Evolutionary conservation across 2,888 invertebrate species (phyloP), one percentile per base, ranked within the genome.

Genomic region (Drosophila birchii): DNA sequence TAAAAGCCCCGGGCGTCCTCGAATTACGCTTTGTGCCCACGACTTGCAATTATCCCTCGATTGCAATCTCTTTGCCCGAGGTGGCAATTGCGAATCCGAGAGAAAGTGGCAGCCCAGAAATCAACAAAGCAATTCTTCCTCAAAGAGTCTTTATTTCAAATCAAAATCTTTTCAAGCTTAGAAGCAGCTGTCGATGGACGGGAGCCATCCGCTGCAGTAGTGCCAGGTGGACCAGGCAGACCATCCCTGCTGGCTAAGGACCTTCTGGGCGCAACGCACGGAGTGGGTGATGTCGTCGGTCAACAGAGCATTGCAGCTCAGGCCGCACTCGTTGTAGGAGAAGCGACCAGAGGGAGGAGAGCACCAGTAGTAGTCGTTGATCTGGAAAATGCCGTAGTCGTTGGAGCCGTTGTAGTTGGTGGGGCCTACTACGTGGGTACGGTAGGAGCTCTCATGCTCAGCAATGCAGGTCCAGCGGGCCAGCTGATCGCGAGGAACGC

Each of bases 321-420:
- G 53, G 0, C 72, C 62, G 55, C 91, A 92, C 43, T 76, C 86
- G 58, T 91, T 90, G 73, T 89, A 78, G 45, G 90, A 87, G 64
- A 75, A 80, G 39, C 76, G 75, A 23, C 88, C 83, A 45, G 53
- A 74, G 34, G 69, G 68, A 53, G 89, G 85, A 51, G 84, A 63
- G 67, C 92, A 92, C 92, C 92, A 92, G 75, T 86, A 91, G 55
- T 78, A 78, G 75, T 91, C 80, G 76, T 91, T 91, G 55, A 91
- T 86, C 80, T 92, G 92, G 78, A 91, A 92, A 61, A 92, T 79
- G 18, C 92, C 92, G 67, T 86, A 93, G 80, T 93, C 93, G 45
- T 81, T 82, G 61, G 92, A 90, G 1, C 94, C 94, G 73, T 94
- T 93, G 2, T 67, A 78, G 85, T 94, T 94, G 0, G 90, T 75